These are phyloP conservation scores for Lagopus leucura DNA, from an alignment of 2,113 vertebrate species.

Conservation along the genomic window DNA sequence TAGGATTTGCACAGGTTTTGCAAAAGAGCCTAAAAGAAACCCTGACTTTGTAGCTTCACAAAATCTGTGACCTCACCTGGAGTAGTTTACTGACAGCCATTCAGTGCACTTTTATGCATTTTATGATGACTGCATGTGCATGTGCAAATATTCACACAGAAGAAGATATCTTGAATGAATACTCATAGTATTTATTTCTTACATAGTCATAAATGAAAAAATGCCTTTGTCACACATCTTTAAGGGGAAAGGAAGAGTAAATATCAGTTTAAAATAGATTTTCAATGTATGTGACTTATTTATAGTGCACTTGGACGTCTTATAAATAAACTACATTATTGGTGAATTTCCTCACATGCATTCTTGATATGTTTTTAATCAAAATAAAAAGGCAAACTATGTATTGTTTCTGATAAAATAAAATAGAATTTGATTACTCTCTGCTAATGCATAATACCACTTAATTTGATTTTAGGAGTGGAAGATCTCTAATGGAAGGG, in stretches of 20 bases:
- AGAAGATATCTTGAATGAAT: not conserved
- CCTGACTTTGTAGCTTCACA: not conserved
- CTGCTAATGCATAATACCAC: not conserved
- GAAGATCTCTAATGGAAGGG: slow-evolving; percentile 22
- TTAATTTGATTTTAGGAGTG: slow-evolving; percentile 49
- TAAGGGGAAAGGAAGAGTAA: not conserved
- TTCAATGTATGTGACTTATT: not conserved
- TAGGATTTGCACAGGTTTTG: not conserved
- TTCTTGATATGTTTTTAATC: not conserved
- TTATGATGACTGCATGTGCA: not conserved
- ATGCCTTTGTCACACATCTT: not conserved
- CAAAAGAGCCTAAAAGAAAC: not conserved
- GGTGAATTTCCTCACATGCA: not conserved
- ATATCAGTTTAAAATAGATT: not conserved
- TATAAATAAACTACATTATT: not conserved
- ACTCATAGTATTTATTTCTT: not conserved
- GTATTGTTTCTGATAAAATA: slow-evolving; percentile 31
- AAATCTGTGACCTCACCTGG: not conserved
- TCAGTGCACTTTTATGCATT: not conserved
- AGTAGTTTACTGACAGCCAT: not conserved
- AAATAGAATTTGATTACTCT: slow-evolving; percentile 42
- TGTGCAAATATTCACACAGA: not conserved
- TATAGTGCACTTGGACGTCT: not conserved
- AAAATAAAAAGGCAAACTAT: slow-evolving; percentile 36
- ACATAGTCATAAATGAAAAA: not conserved